Evolutionary conservation across 1,140 invertebrate genomes (phyloP).

Genomic region (Augochlora pura): DNA sequence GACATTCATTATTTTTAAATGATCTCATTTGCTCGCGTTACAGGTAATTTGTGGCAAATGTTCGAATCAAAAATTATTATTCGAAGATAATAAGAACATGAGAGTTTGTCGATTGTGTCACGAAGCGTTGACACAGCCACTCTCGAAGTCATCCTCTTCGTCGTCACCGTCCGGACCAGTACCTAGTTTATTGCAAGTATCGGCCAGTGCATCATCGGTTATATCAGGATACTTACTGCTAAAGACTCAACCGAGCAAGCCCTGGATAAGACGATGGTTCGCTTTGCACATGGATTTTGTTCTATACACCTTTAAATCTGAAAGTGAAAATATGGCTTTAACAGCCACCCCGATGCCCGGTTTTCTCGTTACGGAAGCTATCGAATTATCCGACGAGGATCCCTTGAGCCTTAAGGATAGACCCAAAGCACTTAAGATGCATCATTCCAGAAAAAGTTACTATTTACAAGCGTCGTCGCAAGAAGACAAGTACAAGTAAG

Average conservation of each 20-base stretch:
- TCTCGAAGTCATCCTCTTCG: conserved; percentile 71
- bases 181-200: conserved; percentile 80
- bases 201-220: conserved; percentile 81
- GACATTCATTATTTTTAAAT: neutral
- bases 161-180: conserved; percentile 72
- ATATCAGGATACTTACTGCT: conserved; percentile 83
- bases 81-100: conserved; percentile 84
- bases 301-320: conserved; percentile 84
- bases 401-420: conserved; percentile 75
- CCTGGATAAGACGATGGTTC: conserved; percentile 83
- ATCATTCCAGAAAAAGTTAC: conserved; percentile 82
- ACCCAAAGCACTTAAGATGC: conserved; percentile 81
- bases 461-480: conserved; percentile 81
- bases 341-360: conserved; percentile 85
- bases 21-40: conserved; percentile 36
- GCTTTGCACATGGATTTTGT: conserved; percentile 84
- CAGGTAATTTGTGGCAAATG: conserved; percentile 87
- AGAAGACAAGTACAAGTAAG: conserved; percentile 78
- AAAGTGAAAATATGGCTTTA: conserved; percentile 82
- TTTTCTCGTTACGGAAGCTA: conserved; percentile 78
- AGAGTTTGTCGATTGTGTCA: conserved; percentile 77
- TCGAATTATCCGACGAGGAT: conserved; percentile 73
- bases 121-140: conserved; percentile 73
- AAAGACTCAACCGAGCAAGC: conserved; percentile 82
- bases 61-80: conserved; percentile 85